phyloP scores from a whole-genome alignment of 2,888 invertebrate species.

The Xestia c-nigrum region DNA sequence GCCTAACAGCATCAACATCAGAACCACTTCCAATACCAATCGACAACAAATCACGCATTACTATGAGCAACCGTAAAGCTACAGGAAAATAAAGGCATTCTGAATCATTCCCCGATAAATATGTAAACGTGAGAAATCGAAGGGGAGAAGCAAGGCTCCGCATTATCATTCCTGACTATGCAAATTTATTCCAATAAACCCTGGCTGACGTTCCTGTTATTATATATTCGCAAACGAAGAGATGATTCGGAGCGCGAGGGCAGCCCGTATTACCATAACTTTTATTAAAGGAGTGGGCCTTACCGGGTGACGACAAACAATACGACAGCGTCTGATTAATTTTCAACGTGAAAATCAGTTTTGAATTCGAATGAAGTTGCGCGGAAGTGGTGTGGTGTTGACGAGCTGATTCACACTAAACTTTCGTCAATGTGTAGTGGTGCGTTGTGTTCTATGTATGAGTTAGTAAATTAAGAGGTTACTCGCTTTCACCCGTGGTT shows the following conservation, averaged over 20 bases:
- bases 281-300: constrained; percentile 89
- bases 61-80: constrained; percentile 67
- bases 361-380: constrained; percentile 84
- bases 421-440: constrained; percentile 23
- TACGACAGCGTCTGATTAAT: constrained; percentile 86
- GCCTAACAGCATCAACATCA: constrained; percentile 8
- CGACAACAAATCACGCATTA: constrained; percentile 47
- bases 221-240: constrained; percentile 90
- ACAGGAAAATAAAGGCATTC: constrained; percentile 69
- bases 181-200: constrained; percentile 91
- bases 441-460: constrained; percentile 9
- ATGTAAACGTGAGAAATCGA: constrained; percentile 88
- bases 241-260: constrained; percentile 87
- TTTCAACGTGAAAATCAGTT: constrained; percentile 86
- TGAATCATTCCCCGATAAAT: constrained; percentile 87
- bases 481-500: not conserved
- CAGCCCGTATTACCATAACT: constrained; percentile 88
- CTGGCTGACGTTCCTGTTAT: constrained; percentile 85
- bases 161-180: constrained; percentile 87
- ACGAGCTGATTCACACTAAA: constrained; percentile 28
- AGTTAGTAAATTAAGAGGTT: constrained; percentile 40
- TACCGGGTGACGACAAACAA: constrained; percentile 83
- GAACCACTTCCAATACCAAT: constrained; percentile 27
- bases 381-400: constrained; percentile 52
- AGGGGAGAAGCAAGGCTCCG: constrained; percentile 76